These are phyloP conservation scores for Lagopus leucura DNA, from an alignment of 2,113 vertebrate genomes.

Conservation along the genomic window DNA sequence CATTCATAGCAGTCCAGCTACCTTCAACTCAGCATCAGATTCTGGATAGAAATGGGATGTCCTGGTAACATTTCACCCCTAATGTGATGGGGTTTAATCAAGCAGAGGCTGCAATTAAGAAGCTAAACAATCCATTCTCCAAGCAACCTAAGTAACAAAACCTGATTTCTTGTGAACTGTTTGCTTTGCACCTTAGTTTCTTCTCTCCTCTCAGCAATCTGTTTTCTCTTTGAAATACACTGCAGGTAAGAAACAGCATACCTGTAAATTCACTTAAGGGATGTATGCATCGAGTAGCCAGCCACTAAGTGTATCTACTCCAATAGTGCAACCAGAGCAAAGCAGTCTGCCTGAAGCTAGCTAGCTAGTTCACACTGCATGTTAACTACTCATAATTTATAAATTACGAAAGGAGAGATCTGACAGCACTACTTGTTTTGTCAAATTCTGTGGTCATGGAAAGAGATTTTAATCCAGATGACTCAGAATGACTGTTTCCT, in stretches of 20 bases:
- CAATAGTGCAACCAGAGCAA: not conserved
- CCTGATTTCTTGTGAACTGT: not conserved
- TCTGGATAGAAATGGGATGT: rapidly evolving
- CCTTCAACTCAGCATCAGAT: not conserved
- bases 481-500: not conserved
- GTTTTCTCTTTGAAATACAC: not conserved
- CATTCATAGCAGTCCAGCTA: not conserved
- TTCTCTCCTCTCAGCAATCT: not conserved
- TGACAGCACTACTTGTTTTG: not conserved
- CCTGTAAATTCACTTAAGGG: not conserved
- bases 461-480: not conserved
- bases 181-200: not conserved
- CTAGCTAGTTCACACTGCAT: not conserved
- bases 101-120: not conserved
- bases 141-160: not conserved
- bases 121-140: not conserved
- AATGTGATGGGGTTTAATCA: not conserved
- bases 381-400: not conserved
- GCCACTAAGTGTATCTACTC: not conserved
- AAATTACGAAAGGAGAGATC: not conserved
- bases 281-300: not conserved
- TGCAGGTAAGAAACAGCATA: not conserved
- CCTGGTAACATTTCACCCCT: rapidly evolving
- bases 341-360: not conserved
- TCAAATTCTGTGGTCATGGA: not conserved